Evolutionary conservation across 2,797 vertebrate genomes (phyloP).

Genomic region (Pseudomugil gertrudae): DNA sequence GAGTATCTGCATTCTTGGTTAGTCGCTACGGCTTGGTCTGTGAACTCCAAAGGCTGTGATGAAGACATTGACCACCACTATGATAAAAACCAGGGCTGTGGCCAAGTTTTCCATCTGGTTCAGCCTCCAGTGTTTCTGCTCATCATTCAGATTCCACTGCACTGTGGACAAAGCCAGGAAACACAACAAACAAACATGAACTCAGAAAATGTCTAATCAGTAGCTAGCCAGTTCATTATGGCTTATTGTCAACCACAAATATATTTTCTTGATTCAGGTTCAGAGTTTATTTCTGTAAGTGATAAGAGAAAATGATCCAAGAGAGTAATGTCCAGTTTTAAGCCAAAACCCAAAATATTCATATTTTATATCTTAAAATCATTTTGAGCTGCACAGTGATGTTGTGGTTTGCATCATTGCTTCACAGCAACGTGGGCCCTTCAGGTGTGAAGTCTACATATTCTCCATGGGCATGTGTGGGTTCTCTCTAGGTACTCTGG

Average conservation of each 20-base stretch:
- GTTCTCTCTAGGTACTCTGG: not conserved
- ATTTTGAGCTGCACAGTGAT: not conserved
- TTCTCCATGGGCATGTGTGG: too few species aligned
- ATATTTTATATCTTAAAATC: too few species aligned
- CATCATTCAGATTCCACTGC: slow-evolving; percentile 90
- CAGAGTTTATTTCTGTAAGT: slow-evolving; percentile 6
- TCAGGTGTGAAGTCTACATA: too few species aligned
- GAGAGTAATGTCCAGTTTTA: too few species aligned
- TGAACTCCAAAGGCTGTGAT: slow-evolving; percentile 91
- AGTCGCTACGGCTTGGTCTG: slow-evolving; percentile 62
- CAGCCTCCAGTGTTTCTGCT: slow-evolving; percentile 83
- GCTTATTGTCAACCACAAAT: slow-evolving; percentile 40
- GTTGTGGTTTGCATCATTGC: too few species aligned
- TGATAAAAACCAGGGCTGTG: slow-evolving; percentile 87
- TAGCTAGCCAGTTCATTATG: slow-evolving; percentile 42
- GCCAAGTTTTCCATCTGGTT: slow-evolving; percentile 86
- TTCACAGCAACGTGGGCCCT: not conserved
- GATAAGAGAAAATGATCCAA: not conserved
- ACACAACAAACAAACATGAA: slow-evolving; percentile 30
- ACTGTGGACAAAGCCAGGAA: slow-evolving; percentile 74
- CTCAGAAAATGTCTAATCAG: slow-evolving; percentile 17
- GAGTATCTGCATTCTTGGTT: slow-evolving; percentile 16
- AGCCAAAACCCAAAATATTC: too few species aligned
- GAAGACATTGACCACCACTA: slow-evolving; percentile 90
- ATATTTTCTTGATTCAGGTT: slow-evolving; percentile 28